Evolutionary conservation across 1,140 invertebrate genomes (phyloP).

Genomic region (Myzus persicae): DNA sequence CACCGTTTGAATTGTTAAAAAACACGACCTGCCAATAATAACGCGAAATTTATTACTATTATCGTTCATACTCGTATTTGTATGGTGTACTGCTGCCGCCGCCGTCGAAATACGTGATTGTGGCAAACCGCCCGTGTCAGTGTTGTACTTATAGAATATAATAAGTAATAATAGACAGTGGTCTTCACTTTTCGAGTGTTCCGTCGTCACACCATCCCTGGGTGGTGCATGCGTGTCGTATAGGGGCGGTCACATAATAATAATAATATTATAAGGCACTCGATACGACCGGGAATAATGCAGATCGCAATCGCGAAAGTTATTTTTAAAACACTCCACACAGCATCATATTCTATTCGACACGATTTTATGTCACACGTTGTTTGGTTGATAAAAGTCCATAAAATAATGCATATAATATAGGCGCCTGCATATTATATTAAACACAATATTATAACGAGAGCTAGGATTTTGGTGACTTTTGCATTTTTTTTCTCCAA

Average conservation of each 20-base stretch:
- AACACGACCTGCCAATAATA: conserved; percentile 48
- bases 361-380: not conserved
- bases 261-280: not conserved
- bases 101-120: not conserved
- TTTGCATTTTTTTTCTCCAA: too few species aligned
- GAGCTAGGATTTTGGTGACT: too few species aligned
- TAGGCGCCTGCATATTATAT: too few species aligned
- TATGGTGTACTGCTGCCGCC: not conserved
- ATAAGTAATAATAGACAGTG: not conserved
- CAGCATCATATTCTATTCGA: not conserved
- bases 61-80: too few species aligned
- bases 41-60: conserved; percentile 45
- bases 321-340: not conserved
- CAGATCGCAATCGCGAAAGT: not conserved
- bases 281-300: not conserved
- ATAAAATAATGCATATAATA: too few species aligned
- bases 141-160: not conserved
- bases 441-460: too few species aligned
- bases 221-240: not conserved
- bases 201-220: not conserved
- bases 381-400: too few species aligned
- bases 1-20: conserved; percentile 37
- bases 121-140: not conserved
- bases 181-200: conserved; percentile 37
- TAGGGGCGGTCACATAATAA: conserved; percentile 8